Evolutionary conservation across 2,113 vertebrate genomes (phyloP).

Genomic region (Bucco capensis): DNA sequence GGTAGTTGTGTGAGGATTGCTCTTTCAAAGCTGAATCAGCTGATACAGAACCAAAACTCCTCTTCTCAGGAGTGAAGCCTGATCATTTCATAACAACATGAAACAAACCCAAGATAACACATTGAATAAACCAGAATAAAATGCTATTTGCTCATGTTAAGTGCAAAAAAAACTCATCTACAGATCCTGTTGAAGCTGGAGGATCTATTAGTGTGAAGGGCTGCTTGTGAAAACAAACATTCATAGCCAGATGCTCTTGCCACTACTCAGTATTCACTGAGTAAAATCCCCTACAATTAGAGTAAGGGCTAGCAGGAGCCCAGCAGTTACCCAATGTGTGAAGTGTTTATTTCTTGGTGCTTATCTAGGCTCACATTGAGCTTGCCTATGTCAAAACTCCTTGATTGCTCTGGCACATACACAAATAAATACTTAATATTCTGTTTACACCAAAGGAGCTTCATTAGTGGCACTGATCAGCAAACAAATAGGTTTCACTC

Average conservation of each 20-base stretch:
- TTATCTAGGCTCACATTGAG: background rate
- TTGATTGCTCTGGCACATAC: background rate
- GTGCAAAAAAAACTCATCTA: background rate
- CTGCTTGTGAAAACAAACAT: background rate
- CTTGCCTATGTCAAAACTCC: background rate
- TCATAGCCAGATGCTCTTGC: background rate
- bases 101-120: background rate
- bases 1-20: background rate
- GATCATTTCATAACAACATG: background rate
- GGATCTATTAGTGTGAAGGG: background rate
- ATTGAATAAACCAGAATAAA: background rate
- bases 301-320: background rate
- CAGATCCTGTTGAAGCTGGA: background rate
- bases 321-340: background rate
- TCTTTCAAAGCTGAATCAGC: background rate
- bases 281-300: background rate
- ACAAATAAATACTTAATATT: slow-evolving; percentile 43
- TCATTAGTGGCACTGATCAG: background rate
- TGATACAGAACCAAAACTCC: background rate
- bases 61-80: background rate
- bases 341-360: background rate
- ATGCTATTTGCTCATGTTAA: background rate
- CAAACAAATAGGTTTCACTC: slow-evolving; percentile 3
- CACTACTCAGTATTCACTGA: background rate
- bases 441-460: slow-evolving; percentile 13